Evolutionary conservation across 1,140 invertebrate species (phyloP), one percentile per base, ranked within the genome.

Genomic region (Ditylenchus dipsaci): DNA sequence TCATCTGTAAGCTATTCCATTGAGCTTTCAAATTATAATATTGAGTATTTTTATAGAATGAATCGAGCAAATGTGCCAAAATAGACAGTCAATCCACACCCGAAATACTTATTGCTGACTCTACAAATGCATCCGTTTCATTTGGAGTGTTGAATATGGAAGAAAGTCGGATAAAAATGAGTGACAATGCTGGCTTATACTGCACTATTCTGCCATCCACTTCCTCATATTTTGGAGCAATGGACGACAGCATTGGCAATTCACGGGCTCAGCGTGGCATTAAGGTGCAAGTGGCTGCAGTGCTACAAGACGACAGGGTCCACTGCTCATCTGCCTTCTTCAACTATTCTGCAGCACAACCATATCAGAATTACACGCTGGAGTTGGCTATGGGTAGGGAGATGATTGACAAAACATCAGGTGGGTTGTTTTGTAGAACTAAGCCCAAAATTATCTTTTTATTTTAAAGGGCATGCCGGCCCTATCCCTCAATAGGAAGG

Each of bases 341-440:
- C 30, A 65, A 30, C 17, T 74, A 67, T 33, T 23, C 29, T 19
- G 62, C 47, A 29, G 17, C 26, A 30, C 19, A 45, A 38, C 23
- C 65, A 1, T 3, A 64, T 13, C 57, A 57, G 27, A 79, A 67
- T 63, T 75, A 63, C 49, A 69, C 56, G 23, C 58, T 79, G 19
- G 79, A 82, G 66, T 63, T 79, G 5, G 38, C 73, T 15, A 60
- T 63, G 47, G 65, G 74, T 23, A 33, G 42, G 26, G 67, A 75
- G 43, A 23, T 75, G 17, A 69, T 79, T 23, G 77, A 79, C 65
- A 67, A 53, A 53, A 72, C 71, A 3, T 30, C 61, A 27, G 74
- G 78, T 70, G 60, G 0, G 5, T 56, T 17, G 3, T 53, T 53
- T 53, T 45, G 43, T 45, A n/a, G n/a, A 45, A n/a, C 43, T 45